Evolutionary conservation across 92 coral and sea anemone genomes (phyloP), one percentile per base, ranked within the genome.

Genomic region (Micromussa lordhowensis): DNA sequence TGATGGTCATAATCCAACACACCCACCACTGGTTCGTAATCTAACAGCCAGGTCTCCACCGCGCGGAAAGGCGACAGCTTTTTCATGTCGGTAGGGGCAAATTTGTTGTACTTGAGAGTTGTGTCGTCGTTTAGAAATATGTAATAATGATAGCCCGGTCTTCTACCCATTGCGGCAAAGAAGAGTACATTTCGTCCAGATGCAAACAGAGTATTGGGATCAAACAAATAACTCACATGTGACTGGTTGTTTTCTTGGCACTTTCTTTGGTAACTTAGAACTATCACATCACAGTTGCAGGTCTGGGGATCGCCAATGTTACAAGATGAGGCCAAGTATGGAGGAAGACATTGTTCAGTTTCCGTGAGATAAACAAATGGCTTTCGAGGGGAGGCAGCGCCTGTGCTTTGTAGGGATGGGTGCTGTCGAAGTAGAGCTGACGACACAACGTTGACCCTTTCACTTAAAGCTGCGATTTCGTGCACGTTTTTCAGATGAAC

Each of bases 91-190:
- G 68, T 44, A 1, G 88, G 80, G 30, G 93, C 73, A 35, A 36
- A 59, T 16, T 80, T 35, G 34, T 78, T 85, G 66, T 55, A 79
- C 4, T 9, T 12, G 0, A 90, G 40, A 38, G 1, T 6, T 19
- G 61, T 51, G 19, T 90, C 93, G 77, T 81, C 93, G 30, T 90
- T 87, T 30, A 85, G 71, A 68, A 90, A 85, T 38, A 90, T 86
- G 64, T 90, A 90, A 48, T 78, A 85, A 29, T 48, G 87, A 55
- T 90, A 90, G 38, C 48, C 82, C n/a, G 75, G n/a, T n/a, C n/a
- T n/a, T n/a, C 90, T 81, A 3, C 36, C 22, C 87, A 80, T 57
- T 0, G 90, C 90, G 14, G 44, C 59, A 53, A 34, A 53, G 32
- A 53, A 90, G 34, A 90, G 83, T 81, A 5, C 38, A 51, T 90